These are phyloP conservation scores for Araneus ventricosus DNA, from an alignment of 1,140 invertebrate genomes.

Conservation along the genomic window DNA sequence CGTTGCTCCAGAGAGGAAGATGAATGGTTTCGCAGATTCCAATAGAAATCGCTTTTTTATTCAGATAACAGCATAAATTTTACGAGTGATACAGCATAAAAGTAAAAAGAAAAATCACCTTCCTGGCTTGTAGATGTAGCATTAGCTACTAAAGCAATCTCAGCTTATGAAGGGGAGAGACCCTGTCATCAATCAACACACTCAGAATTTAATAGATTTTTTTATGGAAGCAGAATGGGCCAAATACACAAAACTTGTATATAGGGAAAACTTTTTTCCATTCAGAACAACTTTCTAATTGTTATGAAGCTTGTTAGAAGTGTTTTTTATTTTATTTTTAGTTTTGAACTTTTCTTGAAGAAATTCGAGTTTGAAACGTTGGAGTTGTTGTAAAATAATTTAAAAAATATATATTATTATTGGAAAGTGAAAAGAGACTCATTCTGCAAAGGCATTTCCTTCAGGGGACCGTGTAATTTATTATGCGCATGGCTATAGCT, in stretches of 20 bases:
- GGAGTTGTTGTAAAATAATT: too few relatives aligned
- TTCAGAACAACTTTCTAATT: neutral
- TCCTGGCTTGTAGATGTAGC: constrained; percentile 10
- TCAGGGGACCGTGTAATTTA: too few relatives aligned
- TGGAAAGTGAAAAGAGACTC: too few relatives aligned
- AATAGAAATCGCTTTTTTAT: constrained; percentile 26
- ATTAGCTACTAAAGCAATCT: constrained; percentile 16
- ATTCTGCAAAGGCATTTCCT: too few relatives aligned
- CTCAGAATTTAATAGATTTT: constrained; percentile 21
- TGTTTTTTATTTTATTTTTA: too few relatives aligned
- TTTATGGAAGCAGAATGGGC: neutral
- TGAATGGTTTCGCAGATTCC: constrained; percentile 18
- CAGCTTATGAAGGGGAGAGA: neutral
- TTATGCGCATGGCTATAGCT: too few relatives aligned
- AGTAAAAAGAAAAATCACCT: neutral
- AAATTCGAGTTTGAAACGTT: too few relatives aligned
- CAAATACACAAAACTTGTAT: neutral
- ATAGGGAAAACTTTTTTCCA: neutral
- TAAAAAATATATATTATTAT: too few relatives aligned
- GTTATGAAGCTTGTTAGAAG: too few relatives aligned
- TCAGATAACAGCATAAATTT: constrained; percentile 26
- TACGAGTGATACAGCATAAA: constrained; percentile 1
- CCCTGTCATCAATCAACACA: constrained; percentile 3
- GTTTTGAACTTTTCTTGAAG: too few relatives aligned
- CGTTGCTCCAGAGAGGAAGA: neutral